Conservation (phyloP, 2,113 vertebrate species). For the Cricetomys ansorgei region DNA sequence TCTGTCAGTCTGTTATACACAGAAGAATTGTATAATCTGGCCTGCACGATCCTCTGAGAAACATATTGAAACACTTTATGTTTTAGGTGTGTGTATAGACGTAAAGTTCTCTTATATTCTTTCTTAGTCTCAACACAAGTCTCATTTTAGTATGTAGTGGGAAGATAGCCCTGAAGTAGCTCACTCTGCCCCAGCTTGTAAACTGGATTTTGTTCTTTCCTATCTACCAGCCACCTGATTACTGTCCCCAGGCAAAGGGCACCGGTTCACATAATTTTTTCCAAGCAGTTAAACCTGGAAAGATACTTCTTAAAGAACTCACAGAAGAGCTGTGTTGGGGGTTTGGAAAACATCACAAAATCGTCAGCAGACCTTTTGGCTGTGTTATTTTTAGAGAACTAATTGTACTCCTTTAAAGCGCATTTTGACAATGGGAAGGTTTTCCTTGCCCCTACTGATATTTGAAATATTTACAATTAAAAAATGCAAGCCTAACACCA, state of each 20-base stretch:
- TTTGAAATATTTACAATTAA: conserved; percentile 72
- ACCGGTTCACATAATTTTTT: conserved; percentile 78
- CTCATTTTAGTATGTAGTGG: conserved; percentile 21
- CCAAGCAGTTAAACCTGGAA: conserved; percentile 78
- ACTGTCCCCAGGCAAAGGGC: conserved; percentile 66
- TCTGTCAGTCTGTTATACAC: neutral
- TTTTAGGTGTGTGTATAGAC: conserved; percentile 69
- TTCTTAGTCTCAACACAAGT: neutral
- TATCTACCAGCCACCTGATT: conserved; percentile 79
- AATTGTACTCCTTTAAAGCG: conserved; percentile 83
- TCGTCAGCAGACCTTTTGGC: conserved; percentile 67
- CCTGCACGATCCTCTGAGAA: conserved; percentile 63
- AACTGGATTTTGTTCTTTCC: conserved; percentile 71
- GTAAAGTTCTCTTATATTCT: conserved; percentile 55
- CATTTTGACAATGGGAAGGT: conserved; percentile 70
- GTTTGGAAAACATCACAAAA: conserved; percentile 75
- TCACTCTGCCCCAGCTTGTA: conserved; percentile 60
- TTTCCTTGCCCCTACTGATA: conserved; percentile 58
- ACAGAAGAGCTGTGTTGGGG: conserved; percentile 71
- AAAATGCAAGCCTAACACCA: conserved; percentile 64
- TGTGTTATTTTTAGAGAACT: conserved; percentile 77
- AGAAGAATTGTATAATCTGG: conserved; percentile 61
- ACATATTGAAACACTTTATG: conserved; percentile 74
- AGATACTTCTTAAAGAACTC: conserved; percentile 74
- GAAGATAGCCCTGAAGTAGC: conserved; percentile 48